Evolutionary conservation across 2,113 vertebrate genomes (phyloP).

Genomic region (Bolborhynchus lineola): DNA sequence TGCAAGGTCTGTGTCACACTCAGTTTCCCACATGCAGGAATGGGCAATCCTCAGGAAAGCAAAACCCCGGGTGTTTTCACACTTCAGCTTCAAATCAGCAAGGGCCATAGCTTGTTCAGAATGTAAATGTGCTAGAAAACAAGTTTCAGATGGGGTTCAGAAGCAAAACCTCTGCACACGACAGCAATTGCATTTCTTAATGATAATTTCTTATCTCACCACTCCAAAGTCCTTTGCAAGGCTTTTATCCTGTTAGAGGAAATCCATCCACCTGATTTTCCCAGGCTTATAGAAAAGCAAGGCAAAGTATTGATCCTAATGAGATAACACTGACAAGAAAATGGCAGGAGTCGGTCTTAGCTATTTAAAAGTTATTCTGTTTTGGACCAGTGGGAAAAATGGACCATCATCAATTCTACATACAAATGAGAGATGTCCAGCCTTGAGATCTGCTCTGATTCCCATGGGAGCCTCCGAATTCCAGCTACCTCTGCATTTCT

Average conservation of each 20-base stretch:
- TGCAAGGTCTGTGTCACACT: neutral
- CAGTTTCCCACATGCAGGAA: rapidly evolving
- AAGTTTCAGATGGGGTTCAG: neutral
- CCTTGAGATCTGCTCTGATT: neutral
- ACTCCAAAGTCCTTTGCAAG: conserved; percentile 23
- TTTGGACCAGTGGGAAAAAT: neutral
- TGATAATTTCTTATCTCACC: conserved; percentile 56
- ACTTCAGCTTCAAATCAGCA: neutral
- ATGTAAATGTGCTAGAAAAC: neutral
- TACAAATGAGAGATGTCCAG: neutral
- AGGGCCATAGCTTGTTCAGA: neutral
- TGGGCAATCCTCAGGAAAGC: neutral
- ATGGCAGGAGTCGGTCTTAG: neutral
- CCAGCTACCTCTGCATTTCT: neutral
- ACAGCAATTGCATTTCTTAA: neutral
- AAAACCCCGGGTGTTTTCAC: neutral
- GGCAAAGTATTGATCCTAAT: conserved; percentile 21
- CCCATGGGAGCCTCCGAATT: neutral
- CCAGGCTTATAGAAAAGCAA: conserved; percentile 19
- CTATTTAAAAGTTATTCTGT: neutral
- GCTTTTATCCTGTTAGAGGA: conserved; percentile 35
- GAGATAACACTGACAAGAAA: conserved; percentile 8
- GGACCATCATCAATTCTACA: neutral
- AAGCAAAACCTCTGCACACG: neutral
- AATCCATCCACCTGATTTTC: conserved; percentile 40